phyloP scores from a whole-genome alignment of 2,113 vertebrate genomes.

The Corynorhinus townsendii region DNA sequence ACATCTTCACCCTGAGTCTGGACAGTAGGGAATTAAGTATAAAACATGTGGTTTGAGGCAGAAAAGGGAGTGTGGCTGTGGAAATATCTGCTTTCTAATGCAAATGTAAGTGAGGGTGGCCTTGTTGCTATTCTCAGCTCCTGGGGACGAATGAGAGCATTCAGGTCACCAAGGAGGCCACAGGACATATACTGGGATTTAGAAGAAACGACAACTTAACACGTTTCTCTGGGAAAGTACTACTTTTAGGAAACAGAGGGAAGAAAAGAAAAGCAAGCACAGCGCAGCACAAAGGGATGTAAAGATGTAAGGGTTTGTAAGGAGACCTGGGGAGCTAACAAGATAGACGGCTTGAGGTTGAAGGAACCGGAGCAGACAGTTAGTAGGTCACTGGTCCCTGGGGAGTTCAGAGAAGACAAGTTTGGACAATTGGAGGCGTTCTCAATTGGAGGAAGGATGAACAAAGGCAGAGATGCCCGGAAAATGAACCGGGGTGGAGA shows the following conservation, averaged over 20 bases:
- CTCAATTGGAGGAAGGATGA: not conserved
- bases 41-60: not conserved
- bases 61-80: not conserved
- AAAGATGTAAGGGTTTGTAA: not conserved
- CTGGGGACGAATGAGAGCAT: no score
- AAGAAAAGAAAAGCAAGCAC: not conserved
- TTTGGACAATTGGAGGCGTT: not conserved
- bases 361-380: no score
- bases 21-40: not conserved
- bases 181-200: not conserved
- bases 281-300: not conserved
- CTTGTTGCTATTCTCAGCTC: not conserved
- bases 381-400: not conserved
- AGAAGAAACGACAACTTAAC: not conserved
- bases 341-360: not conserved
- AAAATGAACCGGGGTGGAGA: not conserved
- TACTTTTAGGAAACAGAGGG: not conserved
- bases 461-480: not conserved
- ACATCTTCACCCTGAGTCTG: not conserved
- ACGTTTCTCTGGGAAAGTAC: not conserved
- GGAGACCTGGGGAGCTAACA: not conserved
- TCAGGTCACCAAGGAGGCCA: not conserved
- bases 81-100: not conserved
- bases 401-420: not conserved
- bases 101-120: not conserved